phyloP scores from a whole-genome alignment of 2,888 invertebrate genomes.

The Charanyca ferruginea region DNA sequence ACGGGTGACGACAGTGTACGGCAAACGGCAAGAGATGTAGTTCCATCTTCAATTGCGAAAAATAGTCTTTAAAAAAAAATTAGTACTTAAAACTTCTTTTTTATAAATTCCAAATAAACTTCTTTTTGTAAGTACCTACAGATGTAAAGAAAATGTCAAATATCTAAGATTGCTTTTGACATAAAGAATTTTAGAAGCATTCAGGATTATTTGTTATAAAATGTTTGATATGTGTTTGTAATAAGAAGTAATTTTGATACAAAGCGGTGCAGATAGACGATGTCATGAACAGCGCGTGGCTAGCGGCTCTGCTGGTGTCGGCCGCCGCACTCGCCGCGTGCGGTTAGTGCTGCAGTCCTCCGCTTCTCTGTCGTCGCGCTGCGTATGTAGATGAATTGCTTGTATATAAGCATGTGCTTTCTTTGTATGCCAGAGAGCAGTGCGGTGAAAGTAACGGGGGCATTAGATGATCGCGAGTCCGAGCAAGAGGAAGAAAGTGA shows the following conservation, averaged over 20 bases:
- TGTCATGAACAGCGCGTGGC: conserved; percentile 58
- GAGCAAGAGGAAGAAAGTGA: conserved; percentile 71
- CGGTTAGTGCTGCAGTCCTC: conserved; percentile 20
- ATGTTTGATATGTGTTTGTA: conserved; percentile 20
- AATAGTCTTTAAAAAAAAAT: neutral
- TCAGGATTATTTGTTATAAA: conserved; percentile 11
- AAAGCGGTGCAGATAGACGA: conserved; percentile 26
- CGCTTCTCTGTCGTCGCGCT: too few species aligned
- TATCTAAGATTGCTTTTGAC: conserved; percentile 6
- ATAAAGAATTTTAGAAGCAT: conserved; percentile 20
- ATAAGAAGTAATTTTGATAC: conserved; percentile 30
- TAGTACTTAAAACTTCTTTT: neutral
- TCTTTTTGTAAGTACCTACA: conserved; percentile 9
- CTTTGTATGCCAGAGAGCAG: conserved; percentile 23
- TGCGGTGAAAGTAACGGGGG: conserved; percentile 12
- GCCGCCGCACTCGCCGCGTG: conserved; percentile 52
- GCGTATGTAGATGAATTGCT: too few species aligned
- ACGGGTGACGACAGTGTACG: neutral
- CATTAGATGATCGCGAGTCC: conserved; percentile 41
- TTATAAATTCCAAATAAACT: conserved; percentile 4
- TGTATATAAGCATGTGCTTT: neutral
- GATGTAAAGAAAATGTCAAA: conserved; percentile 26
- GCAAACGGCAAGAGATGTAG: neutral
- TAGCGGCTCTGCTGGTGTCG: conserved; percentile 49
- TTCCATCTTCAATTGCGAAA: neutral